phyloP scores from a whole-genome alignment of 2,797 vertebrate species.

The Lacerta bilineata region DNA sequence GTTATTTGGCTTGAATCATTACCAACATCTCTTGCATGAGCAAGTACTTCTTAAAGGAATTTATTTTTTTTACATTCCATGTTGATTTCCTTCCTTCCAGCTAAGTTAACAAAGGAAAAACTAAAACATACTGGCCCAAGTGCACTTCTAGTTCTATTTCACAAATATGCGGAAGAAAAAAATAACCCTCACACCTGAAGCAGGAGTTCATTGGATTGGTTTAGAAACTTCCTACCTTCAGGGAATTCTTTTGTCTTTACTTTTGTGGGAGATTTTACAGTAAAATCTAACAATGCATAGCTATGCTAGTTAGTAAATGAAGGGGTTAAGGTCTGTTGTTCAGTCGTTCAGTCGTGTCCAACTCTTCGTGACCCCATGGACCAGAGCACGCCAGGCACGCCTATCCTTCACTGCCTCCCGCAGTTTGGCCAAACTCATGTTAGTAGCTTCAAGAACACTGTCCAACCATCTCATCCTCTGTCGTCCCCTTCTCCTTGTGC shows the following conservation, averaged over 20 bases:
- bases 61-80: constrained; percentile 3
- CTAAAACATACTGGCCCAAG: background rate
- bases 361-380: too few species aligned
- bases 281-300: too few species aligned
- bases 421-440: too few species aligned
- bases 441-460: too few species aligned
- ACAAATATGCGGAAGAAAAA: background rate
- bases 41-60: background rate
- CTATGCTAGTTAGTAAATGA: too few species aligned
- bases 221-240: background rate
- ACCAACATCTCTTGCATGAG: background rate
- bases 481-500: too few species aligned
- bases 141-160: background rate
- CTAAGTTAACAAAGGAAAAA: too few species aligned
- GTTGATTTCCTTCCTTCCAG: background rate
- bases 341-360: too few species aligned
- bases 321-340: too few species aligned
- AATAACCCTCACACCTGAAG: background rate
- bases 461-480: too few species aligned
- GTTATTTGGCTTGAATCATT: constrained; percentile 35
- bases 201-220: background rate
- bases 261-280: background rate
- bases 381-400: too few species aligned
- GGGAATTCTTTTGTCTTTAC: background rate
- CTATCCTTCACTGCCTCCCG: too few species aligned